A percentile compares a stretch with the other conserved stretches of the same genome.
Conservation (phyloP, 2,888 invertebrate genomes). For the Drosophila lacicola region DNA sequence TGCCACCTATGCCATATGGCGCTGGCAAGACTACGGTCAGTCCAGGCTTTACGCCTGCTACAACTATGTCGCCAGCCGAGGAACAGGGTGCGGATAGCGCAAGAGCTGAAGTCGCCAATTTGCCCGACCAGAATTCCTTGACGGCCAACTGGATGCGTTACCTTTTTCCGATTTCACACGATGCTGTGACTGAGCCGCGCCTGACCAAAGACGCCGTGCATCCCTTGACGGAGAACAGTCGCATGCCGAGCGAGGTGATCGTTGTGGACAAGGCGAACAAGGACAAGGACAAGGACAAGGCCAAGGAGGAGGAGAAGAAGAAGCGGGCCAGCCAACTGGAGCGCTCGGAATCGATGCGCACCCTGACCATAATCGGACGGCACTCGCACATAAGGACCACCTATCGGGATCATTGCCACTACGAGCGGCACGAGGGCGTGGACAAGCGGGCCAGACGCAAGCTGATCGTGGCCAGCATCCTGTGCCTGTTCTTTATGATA, state of each 20-base stretch:
- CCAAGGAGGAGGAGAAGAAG: neutral
- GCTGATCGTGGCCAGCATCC: conserved; percentile 54
- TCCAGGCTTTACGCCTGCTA: neutral
- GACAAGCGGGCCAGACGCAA: conserved; percentile 54
- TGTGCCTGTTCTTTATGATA: conserved; percentile 59
- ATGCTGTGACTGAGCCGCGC: neutral
- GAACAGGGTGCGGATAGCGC: neutral
- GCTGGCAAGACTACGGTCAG: neutral
- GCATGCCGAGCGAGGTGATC: neutral
- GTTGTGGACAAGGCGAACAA: neutral
- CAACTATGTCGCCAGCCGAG: neutral
- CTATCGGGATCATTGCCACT: conserved; percentile 57
- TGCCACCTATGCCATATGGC: neutral
- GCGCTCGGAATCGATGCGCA: conserved; percentile 49
- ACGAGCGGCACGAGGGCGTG: conserved; percentile 12
- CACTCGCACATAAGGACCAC: conserved; percentile 42
- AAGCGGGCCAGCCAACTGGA: neutral
- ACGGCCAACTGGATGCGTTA: neutral
- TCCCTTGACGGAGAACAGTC: neutral
- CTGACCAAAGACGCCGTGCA: neutral
- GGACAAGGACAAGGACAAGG: neutral
- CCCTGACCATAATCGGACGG: conserved; percentile 55
- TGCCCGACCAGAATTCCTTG: neutral
- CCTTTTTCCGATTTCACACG: neutral
- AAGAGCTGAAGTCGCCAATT: neutral